These are phyloP conservation scores for Netelia fuscicornis DNA, from an alignment of 2,888 invertebrate genomes.

Conservation along the genomic window DNA sequence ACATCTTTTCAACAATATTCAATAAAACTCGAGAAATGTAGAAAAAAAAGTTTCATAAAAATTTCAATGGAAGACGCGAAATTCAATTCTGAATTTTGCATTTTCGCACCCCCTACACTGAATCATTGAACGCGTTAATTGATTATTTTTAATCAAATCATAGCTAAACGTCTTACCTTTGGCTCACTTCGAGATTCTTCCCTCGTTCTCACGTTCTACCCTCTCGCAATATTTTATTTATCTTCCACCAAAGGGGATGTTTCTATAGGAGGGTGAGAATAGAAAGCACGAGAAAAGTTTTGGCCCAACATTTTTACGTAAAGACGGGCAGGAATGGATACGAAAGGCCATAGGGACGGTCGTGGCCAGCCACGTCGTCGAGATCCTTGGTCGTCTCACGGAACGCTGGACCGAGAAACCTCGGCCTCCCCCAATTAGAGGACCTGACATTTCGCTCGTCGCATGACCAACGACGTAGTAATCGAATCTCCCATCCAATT, in stretches of 20 bases:
- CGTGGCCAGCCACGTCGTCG: neutral
- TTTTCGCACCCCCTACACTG: conserved; percentile 38
- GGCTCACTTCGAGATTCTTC: neutral
- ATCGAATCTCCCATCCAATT: conserved; percentile 39
- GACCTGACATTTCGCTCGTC: conserved; percentile 9
- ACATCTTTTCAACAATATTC: no score
- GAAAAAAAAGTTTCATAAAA: no score
- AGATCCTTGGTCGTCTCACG: neutral
- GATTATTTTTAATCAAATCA: neutral
- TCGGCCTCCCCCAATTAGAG: conserved; percentile 41
- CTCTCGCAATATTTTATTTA: neutral
- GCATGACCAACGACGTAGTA: conserved; percentile 21
- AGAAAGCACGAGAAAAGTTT: neutral
- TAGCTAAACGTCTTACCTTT: neutral
- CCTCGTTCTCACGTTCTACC: neutral
- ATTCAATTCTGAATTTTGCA: conserved; percentile 73
- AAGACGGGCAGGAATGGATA: neutral
- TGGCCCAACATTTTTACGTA: neutral
- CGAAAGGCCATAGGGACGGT: neutral
- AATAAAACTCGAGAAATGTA: no score
- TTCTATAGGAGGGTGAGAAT: neutral
- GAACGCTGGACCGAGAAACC: neutral
- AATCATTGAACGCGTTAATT: conserved; percentile 17
- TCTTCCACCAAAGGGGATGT: neutral
- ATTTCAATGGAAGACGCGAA: no score